Evolutionary conservation across 2,888 invertebrate species (phyloP).

Genomic region (Brachypalpus laphriformis): DNA sequence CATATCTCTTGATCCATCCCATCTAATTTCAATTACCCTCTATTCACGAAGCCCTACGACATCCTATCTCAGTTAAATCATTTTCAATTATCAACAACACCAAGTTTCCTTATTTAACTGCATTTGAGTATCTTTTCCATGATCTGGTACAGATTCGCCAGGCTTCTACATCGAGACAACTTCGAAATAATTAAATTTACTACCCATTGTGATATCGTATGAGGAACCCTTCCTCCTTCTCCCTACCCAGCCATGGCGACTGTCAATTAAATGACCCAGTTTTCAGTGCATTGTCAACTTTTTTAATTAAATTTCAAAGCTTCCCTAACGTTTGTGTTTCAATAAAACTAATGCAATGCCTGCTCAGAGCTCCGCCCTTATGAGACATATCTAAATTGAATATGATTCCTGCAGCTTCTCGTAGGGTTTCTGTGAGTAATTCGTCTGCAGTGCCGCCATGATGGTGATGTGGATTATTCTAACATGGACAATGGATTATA

Average conservation of each 20-base stretch:
- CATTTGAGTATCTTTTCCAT: constrained; percentile 47
- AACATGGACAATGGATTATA: background rate
- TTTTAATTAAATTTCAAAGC: constrained; percentile 69
- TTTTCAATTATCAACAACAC: constrained; percentile 41
- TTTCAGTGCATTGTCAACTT: constrained; percentile 66
- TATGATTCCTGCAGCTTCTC: background rate
- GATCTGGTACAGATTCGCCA: constrained; percentile 2
- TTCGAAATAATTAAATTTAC: constrained; percentile 62
- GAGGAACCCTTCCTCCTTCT: background rate
- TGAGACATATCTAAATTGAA: constrained; percentile 14
- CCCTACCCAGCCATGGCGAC: constrained; percentile 14
- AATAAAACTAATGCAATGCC: constrained; percentile 26
- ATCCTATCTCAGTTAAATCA: background rate
- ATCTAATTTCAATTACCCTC: background rate
- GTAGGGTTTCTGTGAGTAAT: background rate
- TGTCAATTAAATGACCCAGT: constrained; percentile 70
- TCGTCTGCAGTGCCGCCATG: background rate
- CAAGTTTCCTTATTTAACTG: constrained; percentile 52
- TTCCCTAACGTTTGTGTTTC: constrained; percentile 26
- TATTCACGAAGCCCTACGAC: background rate
- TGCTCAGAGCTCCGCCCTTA: background rate
- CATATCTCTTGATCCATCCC: background rate
- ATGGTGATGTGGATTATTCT: background rate
- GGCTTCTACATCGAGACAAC: constrained; percentile 21
- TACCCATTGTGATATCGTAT: constrained; percentile 2